Percentiles rank a stretch among this genome's conserved stretches.
Conservation (phyloP, 2,113 vertebrate species). For the Dendropsophus ebraccatus region DNA sequence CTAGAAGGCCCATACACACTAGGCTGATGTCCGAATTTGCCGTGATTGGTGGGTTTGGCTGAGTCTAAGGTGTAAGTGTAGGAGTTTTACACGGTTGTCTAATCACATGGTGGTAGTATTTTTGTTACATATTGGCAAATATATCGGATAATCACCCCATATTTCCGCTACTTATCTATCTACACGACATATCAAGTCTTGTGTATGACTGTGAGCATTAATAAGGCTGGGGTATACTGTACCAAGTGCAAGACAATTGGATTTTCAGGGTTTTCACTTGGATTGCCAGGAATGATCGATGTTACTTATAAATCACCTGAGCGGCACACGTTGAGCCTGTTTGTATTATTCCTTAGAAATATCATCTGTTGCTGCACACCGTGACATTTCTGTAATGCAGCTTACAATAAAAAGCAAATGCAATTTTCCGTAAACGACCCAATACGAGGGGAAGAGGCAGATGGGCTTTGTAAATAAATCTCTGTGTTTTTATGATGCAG, state of each 20-base stretch:
- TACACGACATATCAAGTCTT: too few species aligned
- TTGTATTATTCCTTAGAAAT: constrained; percentile 40
- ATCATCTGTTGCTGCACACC: constrained; percentile 52
- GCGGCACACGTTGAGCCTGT: neutral
- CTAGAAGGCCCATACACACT: too few species aligned
- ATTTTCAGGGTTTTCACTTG: neutral
- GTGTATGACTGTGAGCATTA: too few species aligned
- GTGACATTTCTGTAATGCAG: constrained; percentile 55
- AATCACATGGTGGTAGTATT: too few species aligned
- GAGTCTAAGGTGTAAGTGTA: too few species aligned
- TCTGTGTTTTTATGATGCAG: neutral
- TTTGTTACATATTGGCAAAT: too few species aligned
- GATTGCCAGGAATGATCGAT: neutral
- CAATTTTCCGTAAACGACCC: constrained; percentile 50
- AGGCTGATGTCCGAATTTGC: too few species aligned
- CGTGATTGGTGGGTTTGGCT: too few species aligned
- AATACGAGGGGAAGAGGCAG: constrained; percentile 38
- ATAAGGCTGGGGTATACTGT: neutral
- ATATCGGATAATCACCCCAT: too few species aligned
- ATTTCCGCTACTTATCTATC: too few species aligned
- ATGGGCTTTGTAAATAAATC: constrained; percentile 56
- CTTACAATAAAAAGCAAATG: constrained; percentile 53
- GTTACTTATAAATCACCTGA: constrained; percentile 22
- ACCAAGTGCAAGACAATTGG: neutral
- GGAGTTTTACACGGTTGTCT: too few species aligned